Conservation (phyloP, 2,888 invertebrate genomes). For the Smittia sp. region DNA sequence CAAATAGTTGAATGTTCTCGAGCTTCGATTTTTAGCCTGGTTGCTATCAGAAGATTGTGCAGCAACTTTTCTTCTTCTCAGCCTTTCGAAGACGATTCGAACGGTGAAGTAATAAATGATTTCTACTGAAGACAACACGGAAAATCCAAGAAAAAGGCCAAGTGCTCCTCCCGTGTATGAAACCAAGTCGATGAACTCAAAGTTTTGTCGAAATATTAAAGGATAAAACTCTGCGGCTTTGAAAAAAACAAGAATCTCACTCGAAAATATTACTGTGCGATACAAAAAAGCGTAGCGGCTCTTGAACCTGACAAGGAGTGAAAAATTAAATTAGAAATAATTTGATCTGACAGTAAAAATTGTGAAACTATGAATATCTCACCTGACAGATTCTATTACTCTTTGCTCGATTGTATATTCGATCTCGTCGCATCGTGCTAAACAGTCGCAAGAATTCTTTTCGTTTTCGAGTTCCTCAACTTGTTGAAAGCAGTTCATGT, state of each 20-base stretch:
- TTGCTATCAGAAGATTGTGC: too few relatives aligned
- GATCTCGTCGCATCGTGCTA: background rate
- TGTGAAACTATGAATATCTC: background rate
- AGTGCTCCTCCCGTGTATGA: constrained; percentile 2
- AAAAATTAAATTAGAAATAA: too few relatives aligned
- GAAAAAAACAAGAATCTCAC: background rate
- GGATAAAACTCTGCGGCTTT: background rate
- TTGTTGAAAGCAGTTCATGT: background rate
- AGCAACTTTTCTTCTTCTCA: background rate
- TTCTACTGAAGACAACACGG: background rate
- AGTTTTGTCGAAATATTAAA: background rate
- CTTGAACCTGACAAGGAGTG: background rate
- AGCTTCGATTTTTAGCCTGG: too few relatives aligned
- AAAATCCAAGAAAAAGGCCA: constrained; percentile 11
- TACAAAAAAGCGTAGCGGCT: background rate
- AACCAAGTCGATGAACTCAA: background rate
- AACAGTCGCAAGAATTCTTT: background rate
- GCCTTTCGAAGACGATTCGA: background rate
- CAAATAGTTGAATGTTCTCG: too few relatives aligned
- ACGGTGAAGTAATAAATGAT: constrained; percentile 12
- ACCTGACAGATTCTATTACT: background rate
- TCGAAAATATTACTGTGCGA: too few relatives aligned
- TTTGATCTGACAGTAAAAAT: too few relatives aligned
- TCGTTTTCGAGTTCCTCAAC: background rate
- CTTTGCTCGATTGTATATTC: background rate